Evolutionary conservation across 2,797 vertebrate species (phyloP), one percentile per base, ranked within the genome.

Genomic region (Leptatherina wallacei): DNA sequence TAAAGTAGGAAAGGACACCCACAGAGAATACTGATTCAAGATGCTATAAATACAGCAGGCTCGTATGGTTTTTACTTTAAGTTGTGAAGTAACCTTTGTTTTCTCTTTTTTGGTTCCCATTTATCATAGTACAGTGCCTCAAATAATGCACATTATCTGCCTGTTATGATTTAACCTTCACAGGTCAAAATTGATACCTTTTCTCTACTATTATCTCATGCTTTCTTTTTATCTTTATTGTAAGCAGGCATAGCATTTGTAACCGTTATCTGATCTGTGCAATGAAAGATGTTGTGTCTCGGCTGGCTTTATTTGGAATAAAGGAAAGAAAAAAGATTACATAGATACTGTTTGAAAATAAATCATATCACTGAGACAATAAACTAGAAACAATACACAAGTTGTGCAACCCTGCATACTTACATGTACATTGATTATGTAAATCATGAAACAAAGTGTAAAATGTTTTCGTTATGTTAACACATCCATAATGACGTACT

Each of bases 81-180:
- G 52, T 70, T 75, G 61, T 75, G 69, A 69, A 71, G 18, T 2
- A 58, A 9, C 54, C 35, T 66, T 77, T 73, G 58, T 64, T 73
- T 77, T 76, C 44, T 40, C 13, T 36, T 38, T 44, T 65, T 70
- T 63, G 36, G 12, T 77, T 69, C 56, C 54, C 58, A 63, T 73
- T 71, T 73, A 75, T 88, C 52, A 83, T 61, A 52, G 33, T 33
- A 58, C 56, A 75, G 57, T 62, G 84, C 85, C 73, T 78, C 66
- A 79, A 70, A 84, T 33, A 77, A 65, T 64, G 56, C 59, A 71
- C 62, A 73, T 72, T 65, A 81, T 78, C 78, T 73, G 32, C 68
- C 51, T 83, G 74, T 55, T 86, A 62, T 62, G 70, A 84, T 82
- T 88, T 77, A 88, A 85, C 88, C 86, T 90, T 90, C 85, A 84